phyloP scores from a whole-genome alignment of 2,113 vertebrate genomes.

The Engraulis encrasicolus region DNA sequence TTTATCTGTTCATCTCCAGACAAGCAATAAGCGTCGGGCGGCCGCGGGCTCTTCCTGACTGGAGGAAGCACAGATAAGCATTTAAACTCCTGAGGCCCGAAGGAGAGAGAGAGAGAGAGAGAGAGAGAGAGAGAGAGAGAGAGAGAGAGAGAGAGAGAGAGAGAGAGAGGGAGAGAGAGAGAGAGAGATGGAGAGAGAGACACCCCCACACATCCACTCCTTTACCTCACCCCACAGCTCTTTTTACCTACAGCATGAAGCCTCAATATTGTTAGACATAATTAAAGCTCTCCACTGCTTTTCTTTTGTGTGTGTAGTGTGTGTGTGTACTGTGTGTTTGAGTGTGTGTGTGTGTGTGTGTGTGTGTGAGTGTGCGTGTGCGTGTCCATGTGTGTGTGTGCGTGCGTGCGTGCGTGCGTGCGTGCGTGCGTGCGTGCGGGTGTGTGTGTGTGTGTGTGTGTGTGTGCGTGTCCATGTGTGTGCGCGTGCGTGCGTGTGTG shows the following conservation, averaged over 20 bases:
- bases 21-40: constrained; percentile 26
- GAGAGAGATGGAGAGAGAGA: too few relatives aligned
- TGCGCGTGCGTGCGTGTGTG: too few relatives aligned
- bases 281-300: not conserved
- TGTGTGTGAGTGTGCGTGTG: constrained; percentile 22
- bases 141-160: not conserved
- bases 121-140: not conserved
- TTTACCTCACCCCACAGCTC: not conserved
- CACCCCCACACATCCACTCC: not conserved
- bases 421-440: too few relatives aligned
- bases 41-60: constrained; percentile 24
- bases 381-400: not conserved
- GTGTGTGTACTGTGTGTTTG: constrained; percentile 1
- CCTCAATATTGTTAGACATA: not conserved
- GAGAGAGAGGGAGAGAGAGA: not conserved
- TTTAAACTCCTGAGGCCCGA: not conserved
- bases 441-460: not conserved
- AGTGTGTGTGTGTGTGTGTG: not conserved
- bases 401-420: not conserved
- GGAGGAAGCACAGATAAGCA: constrained; percentile 37
- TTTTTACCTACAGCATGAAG: not conserved
- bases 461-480: not conserved
- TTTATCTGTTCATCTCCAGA: constrained; percentile 46
- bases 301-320: not conserved
- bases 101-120: not conserved